A percentile compares a stretch with the other conserved stretches of the same genome.
phyloP scores from a whole-genome alignment of 2,888 invertebrate genomes.

The Xanthia togata region DNA sequence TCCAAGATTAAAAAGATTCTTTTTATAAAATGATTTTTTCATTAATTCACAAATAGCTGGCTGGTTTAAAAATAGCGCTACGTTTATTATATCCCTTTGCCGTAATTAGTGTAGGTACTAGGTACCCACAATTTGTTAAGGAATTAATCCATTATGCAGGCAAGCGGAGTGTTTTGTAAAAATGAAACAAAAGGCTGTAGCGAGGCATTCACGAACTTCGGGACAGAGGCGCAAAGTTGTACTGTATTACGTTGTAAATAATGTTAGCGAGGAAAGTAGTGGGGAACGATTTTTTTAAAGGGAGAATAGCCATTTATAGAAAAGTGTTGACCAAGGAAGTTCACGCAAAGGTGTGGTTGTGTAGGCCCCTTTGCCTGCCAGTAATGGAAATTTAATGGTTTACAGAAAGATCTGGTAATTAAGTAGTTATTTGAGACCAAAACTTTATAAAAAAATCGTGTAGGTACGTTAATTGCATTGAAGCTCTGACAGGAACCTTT shows the following conservation, averaged over 20 bases:
- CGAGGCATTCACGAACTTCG: slow-evolving; percentile 46
- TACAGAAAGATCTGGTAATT: background rate
- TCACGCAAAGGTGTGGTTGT: background rate
- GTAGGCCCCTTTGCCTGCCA: background rate
- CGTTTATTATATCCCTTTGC: slow-evolving; percentile 20
- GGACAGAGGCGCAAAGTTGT: slow-evolving; percentile 41
- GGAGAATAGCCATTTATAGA: background rate
- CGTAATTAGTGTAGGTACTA: slow-evolving; percentile 44
- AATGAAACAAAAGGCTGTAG: slow-evolving; percentile 55
- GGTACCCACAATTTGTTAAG: slow-evolving; percentile 45
- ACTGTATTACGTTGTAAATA: slow-evolving; percentile 33
- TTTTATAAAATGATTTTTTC: slow-evolving; percentile 26
- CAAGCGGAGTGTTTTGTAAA: slow-evolving; percentile 44
- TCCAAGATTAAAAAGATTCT: slow-evolving; percentile 17
- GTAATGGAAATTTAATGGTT: background rate
- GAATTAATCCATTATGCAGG: slow-evolving; percentile 65
- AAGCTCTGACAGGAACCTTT: too few relatives aligned
- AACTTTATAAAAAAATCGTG: background rate
- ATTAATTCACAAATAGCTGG: slow-evolving; percentile 34
- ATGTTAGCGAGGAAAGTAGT: slow-evolving; percentile 18
- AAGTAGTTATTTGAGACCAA: background rate
- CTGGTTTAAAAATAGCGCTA: slow-evolving; percentile 39
- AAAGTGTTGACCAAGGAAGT: background rate
- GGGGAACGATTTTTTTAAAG: slow-evolving; percentile 9
- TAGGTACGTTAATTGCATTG: too few relatives aligned